Evolutionary conservation across 2,797 vertebrate genomes (phyloP).

Genomic region (Artibeus jamaicensis): DNA sequence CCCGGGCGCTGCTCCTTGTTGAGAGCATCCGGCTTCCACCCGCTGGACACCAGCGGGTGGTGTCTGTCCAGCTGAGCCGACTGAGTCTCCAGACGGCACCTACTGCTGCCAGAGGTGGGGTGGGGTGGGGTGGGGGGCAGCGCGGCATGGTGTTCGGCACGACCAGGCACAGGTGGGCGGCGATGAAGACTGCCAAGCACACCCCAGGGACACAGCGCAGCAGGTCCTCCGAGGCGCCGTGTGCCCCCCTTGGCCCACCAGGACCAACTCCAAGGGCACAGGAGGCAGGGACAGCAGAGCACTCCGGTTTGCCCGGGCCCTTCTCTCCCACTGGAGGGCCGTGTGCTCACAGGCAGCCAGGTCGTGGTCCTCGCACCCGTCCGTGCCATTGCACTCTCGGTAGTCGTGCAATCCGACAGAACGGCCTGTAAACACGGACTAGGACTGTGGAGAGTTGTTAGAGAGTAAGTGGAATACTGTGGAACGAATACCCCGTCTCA

Average conservation of each 20-base stretch:
- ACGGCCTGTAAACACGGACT: background rate
- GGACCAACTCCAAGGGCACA: background rate
- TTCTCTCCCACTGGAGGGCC: background rate
- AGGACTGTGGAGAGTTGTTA: background rate
- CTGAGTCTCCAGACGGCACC: too few species aligned
- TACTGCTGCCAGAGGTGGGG: too few species aligned
- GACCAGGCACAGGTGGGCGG: too few species aligned
- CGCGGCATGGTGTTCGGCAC: too few species aligned
- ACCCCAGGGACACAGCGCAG: too few species aligned
- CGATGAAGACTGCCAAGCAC: too few species aligned
- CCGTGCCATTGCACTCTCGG: background rate
- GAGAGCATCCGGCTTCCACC: too few species aligned
- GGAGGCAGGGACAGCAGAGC: background rate
- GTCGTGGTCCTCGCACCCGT: background rate
- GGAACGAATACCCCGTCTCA: background rate
- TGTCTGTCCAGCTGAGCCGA: too few species aligned
- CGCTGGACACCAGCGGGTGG: too few species aligned
- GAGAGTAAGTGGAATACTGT: background rate
- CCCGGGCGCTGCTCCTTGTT: too few species aligned
- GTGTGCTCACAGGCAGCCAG: background rate
- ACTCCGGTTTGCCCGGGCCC: background rate
- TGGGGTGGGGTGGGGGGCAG: too few species aligned
- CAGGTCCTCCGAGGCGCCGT: too few species aligned
- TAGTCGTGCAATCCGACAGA: background rate
- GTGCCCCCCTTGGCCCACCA: background rate